Conservation (phyloP, 2,888 invertebrate genomes). For the Dryomyza anilis region DNA sequence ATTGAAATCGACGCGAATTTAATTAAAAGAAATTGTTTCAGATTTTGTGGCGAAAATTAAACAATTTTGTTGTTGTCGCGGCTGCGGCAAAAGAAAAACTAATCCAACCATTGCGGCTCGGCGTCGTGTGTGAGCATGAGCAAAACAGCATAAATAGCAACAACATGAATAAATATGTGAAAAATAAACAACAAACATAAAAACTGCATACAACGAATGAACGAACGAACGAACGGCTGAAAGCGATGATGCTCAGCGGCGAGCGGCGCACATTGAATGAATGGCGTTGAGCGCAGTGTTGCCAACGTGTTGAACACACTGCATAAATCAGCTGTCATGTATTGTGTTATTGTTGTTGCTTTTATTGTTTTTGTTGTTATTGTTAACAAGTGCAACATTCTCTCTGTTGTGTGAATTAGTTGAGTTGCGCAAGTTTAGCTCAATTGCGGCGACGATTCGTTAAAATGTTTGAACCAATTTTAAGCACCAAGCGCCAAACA, state of each 20-base stretch:
- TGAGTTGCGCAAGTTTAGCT: not conserved
- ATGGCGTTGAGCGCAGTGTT: slow-evolving; percentile 1
- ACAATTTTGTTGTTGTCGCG: not conserved
- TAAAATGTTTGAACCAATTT: no score
- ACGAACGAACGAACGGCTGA: no score
- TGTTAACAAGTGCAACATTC: not conserved
- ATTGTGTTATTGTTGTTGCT: not conserved
- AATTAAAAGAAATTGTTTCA: no score
- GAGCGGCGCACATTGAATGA: not conserved
- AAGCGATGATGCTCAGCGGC: not conserved
- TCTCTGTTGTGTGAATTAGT: not conserved
- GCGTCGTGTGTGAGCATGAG: not conserved
- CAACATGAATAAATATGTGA: not conserved
- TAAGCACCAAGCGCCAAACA: no score
- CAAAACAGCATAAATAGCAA: slow-evolving; percentile 5
- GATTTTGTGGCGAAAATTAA: no score
- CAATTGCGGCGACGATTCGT: no score
- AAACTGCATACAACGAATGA: no score
- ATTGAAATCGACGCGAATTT: no score
- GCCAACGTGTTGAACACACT: not conserved
- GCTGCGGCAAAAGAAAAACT: slow-evolving; percentile 21
- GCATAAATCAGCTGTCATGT: slow-evolving; percentile 4
- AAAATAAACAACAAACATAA: not conserved
- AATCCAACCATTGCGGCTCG: slow-evolving; percentile 11
- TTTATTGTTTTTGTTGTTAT: not conserved